A percentile compares a stretch with the other conserved stretches of the same genome.
phyloP scores from a whole-genome alignment of 2,888 invertebrate genomes.

The Tricholauxania praeusta region DNA sequence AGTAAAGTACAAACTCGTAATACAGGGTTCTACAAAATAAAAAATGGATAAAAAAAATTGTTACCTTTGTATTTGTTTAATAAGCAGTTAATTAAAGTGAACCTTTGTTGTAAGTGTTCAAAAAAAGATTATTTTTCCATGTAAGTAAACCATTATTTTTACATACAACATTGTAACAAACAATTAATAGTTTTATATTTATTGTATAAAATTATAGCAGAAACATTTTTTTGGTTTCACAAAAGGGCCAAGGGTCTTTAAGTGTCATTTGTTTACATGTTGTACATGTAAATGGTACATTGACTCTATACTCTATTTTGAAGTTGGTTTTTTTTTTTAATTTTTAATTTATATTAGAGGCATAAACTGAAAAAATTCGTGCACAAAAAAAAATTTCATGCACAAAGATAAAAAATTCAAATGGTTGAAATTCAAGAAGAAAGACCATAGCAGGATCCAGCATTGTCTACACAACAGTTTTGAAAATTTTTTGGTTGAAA shows the following conservation, averaged over 20 bases:
- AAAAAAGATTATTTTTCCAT: neutral
- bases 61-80: conserved; percentile 21
- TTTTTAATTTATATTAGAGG: neutral
- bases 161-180: too few relatives aligned
- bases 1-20: too few relatives aligned
- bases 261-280: neutral
- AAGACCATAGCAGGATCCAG: too few relatives aligned
- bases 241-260: neutral
- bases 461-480: too few relatives aligned
- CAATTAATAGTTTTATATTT: too few relatives aligned
- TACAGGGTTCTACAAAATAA: neutral
- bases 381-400: too few relatives aligned
- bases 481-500: too few relatives aligned
- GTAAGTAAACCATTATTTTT: neutral
- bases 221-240: neutral
- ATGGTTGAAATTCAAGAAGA: too few relatives aligned
- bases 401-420: too few relatives aligned
- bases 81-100: conserved; percentile 16
- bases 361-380: too few relatives aligned
- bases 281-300: conserved; percentile 3
- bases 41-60: neutral
- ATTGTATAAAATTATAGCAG: neutral
- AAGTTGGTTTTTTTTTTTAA: neutral
- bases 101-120: neutral
- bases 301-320: neutral